These are phyloP conservation scores for Heterodera schachtii DNA, from an alignment of 1,140 invertebrate genomes.

Conservation along the genomic window DNA sequence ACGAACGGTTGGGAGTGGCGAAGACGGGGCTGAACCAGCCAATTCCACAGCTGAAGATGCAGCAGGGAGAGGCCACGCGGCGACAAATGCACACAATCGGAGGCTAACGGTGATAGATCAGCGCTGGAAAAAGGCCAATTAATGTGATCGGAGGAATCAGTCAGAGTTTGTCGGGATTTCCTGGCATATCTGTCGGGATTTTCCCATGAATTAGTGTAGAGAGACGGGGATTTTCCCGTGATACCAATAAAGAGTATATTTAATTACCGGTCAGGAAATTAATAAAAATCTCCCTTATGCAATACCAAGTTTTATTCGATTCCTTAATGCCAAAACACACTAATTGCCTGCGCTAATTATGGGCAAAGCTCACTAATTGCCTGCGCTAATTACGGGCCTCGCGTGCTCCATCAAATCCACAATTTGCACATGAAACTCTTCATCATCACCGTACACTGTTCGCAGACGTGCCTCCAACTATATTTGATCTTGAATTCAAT, in stretches of 20 bases:
- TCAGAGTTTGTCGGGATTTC: too few species aligned
- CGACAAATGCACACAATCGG: conserved; percentile 9
- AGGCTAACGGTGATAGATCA: not conserved
- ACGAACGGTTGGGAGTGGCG: conserved; percentile 1
- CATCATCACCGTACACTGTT: conserved; percentile 3
- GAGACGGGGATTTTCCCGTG: too few species aligned
- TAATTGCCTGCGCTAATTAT: not conserved
- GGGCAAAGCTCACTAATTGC: not conserved
- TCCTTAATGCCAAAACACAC: not conserved
- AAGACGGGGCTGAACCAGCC: not conserved
- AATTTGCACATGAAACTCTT: conserved; percentile 9
- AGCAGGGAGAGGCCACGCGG: not conserved
- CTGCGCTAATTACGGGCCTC: not conserved
- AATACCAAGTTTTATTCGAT: too few species aligned
- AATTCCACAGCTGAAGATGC: conserved; percentile 6
- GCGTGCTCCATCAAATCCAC: not conserved
- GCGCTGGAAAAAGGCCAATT: not conserved
- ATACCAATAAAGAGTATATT: too few species aligned
- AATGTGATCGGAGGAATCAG: too few species aligned
- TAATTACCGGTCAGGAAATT: too few species aligned
- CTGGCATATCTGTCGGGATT: too few species aligned
- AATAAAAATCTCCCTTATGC: too few species aligned
- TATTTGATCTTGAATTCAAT: too few species aligned
- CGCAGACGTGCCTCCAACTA: not conserved
- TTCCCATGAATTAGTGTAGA: too few species aligned